Percentiles rank a stretch among this genome's conserved stretches.
Evolutionary conservation across 2,888 invertebrate genomes (phyloP).

Genomic region (Heteromyza rotundicornis): DNA sequence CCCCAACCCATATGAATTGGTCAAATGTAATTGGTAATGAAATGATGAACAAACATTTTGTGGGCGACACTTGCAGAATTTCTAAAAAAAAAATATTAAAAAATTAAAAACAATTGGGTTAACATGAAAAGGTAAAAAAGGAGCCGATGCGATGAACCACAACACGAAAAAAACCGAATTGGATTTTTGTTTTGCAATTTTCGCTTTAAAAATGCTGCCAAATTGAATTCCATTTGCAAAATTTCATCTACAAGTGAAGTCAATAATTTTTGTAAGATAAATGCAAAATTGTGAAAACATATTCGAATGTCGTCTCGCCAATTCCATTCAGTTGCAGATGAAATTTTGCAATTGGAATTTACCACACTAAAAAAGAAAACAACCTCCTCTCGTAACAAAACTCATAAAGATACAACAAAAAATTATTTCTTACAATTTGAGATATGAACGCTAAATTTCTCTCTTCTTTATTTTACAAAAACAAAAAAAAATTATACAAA

Average conservation of each 20-base stretch:
- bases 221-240: constrained; percentile 29
- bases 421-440: not conserved
- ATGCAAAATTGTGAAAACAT: not conserved
- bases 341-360: constrained; percentile 35
- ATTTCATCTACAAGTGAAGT: constrained; percentile 36
- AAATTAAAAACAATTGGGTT: constrained; percentile 32
- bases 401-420: constrained; percentile 15
- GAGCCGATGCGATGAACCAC: constrained; percentile 5
- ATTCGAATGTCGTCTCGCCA: not conserved
- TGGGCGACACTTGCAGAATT: constrained; percentile 53
- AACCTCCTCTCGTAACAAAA: constrained; percentile 17
- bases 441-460: constrained; percentile 5
- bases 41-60: constrained; percentile 17
- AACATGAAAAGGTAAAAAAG: constrained; percentile 10
- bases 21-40: constrained; percentile 32
- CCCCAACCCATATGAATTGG: constrained; percentile 36
- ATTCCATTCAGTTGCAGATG: constrained; percentile 27
- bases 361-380: not conserved
- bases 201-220: constrained; percentile 46
- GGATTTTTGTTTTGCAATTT: constrained; percentile 63
- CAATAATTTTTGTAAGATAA: too few relatives aligned
- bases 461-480: constrained; percentile 30
- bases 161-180: constrained; percentile 47
- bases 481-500: constrained; percentile 54
- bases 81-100: constrained; percentile 24